A percentile compares a stretch with the other conserved stretches of the same genome.
phyloP scores from a whole-genome alignment of 2,888 invertebrate species.

The Pachliopta kotzebuea region DNA sequence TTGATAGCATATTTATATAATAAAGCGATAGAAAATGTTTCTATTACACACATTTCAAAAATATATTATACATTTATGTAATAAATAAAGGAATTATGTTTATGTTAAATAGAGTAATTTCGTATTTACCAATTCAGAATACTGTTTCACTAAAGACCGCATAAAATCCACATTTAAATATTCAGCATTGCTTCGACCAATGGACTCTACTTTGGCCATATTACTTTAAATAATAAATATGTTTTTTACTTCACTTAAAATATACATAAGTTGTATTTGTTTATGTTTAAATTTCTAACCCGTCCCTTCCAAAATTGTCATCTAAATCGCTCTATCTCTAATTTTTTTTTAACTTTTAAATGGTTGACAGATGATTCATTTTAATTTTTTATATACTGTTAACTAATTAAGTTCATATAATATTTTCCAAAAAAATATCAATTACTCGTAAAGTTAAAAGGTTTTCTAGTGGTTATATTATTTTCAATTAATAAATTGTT shows the following conservation, averaged over 20 bases:
- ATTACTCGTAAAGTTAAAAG: too few relatives aligned
- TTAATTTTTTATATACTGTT: too few relatives aligned
- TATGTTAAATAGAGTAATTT: not conserved
- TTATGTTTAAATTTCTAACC: slow-evolving; percentile 7
- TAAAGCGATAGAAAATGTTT: too few relatives aligned
- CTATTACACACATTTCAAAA: too few relatives aligned
- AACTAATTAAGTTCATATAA: too few relatives aligned
- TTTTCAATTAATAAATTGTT: too few relatives aligned
- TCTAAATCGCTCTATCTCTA: not conserved
- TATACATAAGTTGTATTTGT: slow-evolving; percentile 7
- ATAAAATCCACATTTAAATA: slow-evolving; percentile 68
- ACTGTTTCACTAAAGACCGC: slow-evolving; percentile 74
- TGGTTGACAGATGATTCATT: too few relatives aligned
- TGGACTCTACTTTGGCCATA: slow-evolving; percentile 60
- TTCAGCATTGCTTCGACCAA: slow-evolving; percentile 47
- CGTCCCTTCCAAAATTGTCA: slow-evolving; percentile 6
- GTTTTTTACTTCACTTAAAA: not conserved
- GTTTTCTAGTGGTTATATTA: too few relatives aligned
- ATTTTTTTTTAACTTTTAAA: not conserved
- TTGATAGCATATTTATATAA: too few relatives aligned
- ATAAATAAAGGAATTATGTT: not conserved
- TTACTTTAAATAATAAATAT: not conserved
- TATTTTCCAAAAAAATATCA: too few relatives aligned
- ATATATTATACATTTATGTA: too few relatives aligned
- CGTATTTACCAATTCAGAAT: slow-evolving; percentile 68